A percentile compares a stretch with the other conserved stretches of the same genome.
Evolutionary conservation across 2,797 vertebrate species (phyloP).

Genomic region (Silurus aristotelis): DNA sequence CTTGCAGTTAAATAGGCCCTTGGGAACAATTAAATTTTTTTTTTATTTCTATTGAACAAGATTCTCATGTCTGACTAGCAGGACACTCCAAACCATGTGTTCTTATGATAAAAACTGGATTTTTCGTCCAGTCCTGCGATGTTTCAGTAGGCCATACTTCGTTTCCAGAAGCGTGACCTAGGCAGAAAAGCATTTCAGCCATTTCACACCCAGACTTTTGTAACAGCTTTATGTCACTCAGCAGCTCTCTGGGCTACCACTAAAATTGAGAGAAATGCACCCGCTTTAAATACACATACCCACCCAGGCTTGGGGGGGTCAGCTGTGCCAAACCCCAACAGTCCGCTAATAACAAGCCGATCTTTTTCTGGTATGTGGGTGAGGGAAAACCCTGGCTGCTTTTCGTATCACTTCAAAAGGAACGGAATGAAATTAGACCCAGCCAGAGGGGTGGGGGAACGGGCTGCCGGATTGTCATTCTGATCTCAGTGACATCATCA

Average conservation of each 20-base stretch:
- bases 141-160: too few species aligned
- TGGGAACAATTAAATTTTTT: background rate
- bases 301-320: constrained; percentile 53
- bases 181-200: constrained; percentile 23
- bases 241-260: constrained; percentile 27
- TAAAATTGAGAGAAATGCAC: background rate
- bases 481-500: constrained; percentile 30
- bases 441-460: constrained; percentile 50
- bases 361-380: constrained; percentile 66
- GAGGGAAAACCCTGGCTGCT: constrained; percentile 67
- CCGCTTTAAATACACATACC: constrained; percentile 36
- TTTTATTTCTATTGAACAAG: background rate
- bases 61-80: background rate
- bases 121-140: background rate
- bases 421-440: constrained; percentile 67
- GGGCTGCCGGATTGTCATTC: constrained; percentile 56
- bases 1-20: background rate
- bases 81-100: too few species aligned
- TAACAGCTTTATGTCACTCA: constrained; percentile 39
- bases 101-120: background rate
- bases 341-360: constrained; percentile 63
- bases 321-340: constrained; percentile 61
- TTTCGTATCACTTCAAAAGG: constrained; percentile 68
- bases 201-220: constrained; percentile 48
- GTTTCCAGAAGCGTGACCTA: constrained; percentile 17